Conservation (phyloP, 2,888 invertebrate species). For the Sericinus montela region DNA sequence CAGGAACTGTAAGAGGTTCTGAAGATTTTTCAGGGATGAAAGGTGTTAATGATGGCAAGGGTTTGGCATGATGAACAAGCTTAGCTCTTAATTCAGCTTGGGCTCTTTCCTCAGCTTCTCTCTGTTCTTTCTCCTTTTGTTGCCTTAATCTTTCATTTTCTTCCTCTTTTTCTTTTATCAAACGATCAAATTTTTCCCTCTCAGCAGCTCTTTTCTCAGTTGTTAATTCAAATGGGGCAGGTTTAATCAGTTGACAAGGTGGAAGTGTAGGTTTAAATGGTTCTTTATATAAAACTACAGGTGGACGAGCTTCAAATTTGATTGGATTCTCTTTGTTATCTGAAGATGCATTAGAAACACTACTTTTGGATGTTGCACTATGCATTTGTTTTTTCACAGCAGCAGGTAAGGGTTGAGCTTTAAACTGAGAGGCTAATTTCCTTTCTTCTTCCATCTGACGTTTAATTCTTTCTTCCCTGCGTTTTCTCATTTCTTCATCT, state of each 20-base stretch:
- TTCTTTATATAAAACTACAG: constrained; percentile 80
- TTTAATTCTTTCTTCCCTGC: constrained; percentile 81
- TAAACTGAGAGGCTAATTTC: constrained; percentile 82
- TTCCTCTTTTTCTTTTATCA: constrained; percentile 74
- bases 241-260: constrained; percentile 57
- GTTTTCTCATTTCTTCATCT: constrained; percentile 76
- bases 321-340: constrained; percentile 64
- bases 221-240: constrained; percentile 79
- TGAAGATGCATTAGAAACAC: constrained; percentile 51
- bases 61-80: constrained; percentile 81
- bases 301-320: constrained; percentile 82
- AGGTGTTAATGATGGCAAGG: constrained; percentile 73
- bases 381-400: constrained; percentile 62
- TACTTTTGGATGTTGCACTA: constrained; percentile 39
- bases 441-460: constrained; percentile 78
- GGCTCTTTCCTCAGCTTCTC: constrained; percentile 71
- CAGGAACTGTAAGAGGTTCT: constrained; percentile 80
- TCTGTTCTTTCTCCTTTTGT: constrained; percentile 51
- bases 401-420: constrained; percentile 84
- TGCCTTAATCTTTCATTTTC: constrained; percentile 61
- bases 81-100: constrained; percentile 74
- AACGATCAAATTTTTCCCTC: constrained; percentile 79
- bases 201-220: constrained; percentile 82
- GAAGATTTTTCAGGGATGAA: constrained; percentile 72
- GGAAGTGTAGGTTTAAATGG: constrained; percentile 82